Evolutionary conservation across 2,888 invertebrate genomes (phyloP), one percentile per base, ranked within the genome.

Genomic region (Sturmia bella): DNA sequence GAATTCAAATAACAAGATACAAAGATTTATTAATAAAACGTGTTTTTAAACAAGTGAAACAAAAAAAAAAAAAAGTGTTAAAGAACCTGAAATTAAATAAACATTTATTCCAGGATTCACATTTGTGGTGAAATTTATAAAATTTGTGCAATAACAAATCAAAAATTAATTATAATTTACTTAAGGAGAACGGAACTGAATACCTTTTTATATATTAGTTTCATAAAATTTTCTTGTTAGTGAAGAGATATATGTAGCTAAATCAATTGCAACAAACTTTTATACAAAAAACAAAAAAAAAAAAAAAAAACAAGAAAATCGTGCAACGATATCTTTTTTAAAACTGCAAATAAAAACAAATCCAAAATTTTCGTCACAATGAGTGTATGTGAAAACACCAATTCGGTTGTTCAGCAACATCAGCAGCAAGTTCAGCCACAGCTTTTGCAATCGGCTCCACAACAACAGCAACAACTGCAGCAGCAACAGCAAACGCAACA

Each of bases 371-470:
- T 56, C n/a, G 80, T 80, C 86, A 89, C 86, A 86, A 91, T 91
- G 91, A 91, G 89, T 90, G 87, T 89, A 84, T 90, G 90, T 88
- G 91, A 91, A 85, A 90, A 89, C 86, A 90, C 89, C 86, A 88
- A 87, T 86, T 87, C 87, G 85, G 87, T 88, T 86, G 86, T 86
- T 85, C 86, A 87, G 81, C 89, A 88, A 84, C 93, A 94, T 89
- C 86, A 86, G 39, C 86, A 86, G 48, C 87, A 86, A 77, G 81
- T 76, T 21, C 68, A 84, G 63, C 87, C 87, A 83, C 87, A 83
- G 52, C 80, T 76, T 54, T 84, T 83, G 41, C 85, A 85, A 54
- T 84, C 88, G 83, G 89, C 89, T 85, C 89, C 88, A 85, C 93
- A 94, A 89, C 86, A 86, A 15, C 86, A 85, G 45, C 86, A 84